phyloP scores from a whole-genome alignment of 2,113 vertebrate genomes.

The Hirundichthys speculiger region DNA sequence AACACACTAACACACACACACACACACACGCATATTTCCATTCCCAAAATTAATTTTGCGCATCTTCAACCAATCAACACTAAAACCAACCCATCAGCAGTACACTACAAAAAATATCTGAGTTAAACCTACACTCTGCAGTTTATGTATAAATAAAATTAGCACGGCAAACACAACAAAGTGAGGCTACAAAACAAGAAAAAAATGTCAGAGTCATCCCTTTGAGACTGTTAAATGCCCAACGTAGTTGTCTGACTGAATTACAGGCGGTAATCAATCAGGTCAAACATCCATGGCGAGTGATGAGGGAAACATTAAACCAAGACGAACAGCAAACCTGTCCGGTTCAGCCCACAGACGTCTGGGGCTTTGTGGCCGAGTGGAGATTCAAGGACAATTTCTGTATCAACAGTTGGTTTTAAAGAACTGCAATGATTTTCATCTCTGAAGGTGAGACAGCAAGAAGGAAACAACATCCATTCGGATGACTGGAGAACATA shows the following conservation, averaged over 20 bases:
- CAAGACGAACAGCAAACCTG: neutral
- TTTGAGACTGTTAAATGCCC: neutral
- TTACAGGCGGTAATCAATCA: neutral
- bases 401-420: neutral
- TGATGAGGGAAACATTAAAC: no score
- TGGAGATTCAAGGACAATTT: neutral
- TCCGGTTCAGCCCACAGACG: neutral
- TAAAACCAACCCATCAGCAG: neutral
- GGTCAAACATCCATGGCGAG: no score
- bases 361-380: neutral
- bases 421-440: neutral
- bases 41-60: neutral
- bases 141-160: neutral
- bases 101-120: neutral
- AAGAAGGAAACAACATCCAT: neutral
- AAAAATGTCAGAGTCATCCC: neutral
- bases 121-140: neutral
- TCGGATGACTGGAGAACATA: neutral
- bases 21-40: neutral
- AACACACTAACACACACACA: neutral
- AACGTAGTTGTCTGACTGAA: neutral
- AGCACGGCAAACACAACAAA: neutral
- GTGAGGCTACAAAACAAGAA: neutral
- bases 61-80: neutral
- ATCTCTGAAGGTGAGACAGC: neutral